phyloP scores from a whole-genome alignment of 2,888 invertebrate species.

The Tipula lateralis region DNA sequence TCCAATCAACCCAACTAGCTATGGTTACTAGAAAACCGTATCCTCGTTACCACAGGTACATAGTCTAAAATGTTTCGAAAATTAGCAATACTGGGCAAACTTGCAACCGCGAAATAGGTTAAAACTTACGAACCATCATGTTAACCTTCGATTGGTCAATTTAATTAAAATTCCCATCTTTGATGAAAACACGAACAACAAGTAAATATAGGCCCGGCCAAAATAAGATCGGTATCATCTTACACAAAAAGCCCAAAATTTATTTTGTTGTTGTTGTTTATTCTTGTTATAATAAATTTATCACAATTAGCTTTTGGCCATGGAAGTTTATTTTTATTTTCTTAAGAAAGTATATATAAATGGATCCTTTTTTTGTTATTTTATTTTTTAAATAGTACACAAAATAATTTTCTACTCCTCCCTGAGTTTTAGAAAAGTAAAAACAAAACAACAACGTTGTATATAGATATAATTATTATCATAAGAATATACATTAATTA shows the following conservation, averaged over 20 bases:
- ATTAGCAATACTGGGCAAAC: too few species aligned
- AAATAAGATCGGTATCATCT: neutral
- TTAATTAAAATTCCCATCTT: neutral
- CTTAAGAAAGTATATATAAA: neutral
- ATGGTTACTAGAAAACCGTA: too few species aligned
- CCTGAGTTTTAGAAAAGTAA: neutral
- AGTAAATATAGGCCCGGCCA: neutral
- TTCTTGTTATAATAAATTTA: neutral
- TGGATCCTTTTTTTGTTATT: neutral
- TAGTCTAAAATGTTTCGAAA: too few species aligned
- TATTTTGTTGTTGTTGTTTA: neutral
- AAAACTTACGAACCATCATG: too few species aligned
- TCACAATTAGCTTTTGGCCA: slow-evolving; percentile 24
- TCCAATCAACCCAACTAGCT: too few species aligned
- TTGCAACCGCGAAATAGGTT: too few species aligned
- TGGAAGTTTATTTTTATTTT: neutral
- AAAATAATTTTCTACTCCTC: neutral
- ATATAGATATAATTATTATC: neutral
- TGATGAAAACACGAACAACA: neutral
- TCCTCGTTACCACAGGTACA: too few species aligned
- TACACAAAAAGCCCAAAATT: neutral
- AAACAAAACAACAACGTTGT: neutral
- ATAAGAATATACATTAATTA: neutral
- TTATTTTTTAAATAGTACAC: neutral
- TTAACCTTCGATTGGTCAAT: too few species aligned